Evolutionary conservation across 2,888 invertebrate species (phyloP).

Genomic region (Cryptus armator): DNA sequence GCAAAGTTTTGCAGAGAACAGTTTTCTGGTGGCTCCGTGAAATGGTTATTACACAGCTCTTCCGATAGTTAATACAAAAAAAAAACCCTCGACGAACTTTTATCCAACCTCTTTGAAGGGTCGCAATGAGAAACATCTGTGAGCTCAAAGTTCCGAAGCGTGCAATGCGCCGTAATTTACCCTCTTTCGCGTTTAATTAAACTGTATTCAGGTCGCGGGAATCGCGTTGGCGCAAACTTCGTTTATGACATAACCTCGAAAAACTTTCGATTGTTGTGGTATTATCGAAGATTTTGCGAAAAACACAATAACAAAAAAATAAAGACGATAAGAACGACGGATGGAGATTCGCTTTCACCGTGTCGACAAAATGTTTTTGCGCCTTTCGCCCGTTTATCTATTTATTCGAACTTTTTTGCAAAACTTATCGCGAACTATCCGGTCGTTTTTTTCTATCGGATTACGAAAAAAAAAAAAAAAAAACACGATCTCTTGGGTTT

Average conservation of each 20-base stretch:
- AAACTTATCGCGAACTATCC: too few species aligned
- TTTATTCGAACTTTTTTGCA: neutral
- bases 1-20: neutral
- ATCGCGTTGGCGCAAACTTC: slow-evolving; percentile 4
- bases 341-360: too few species aligned
- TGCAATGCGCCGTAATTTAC: neutral
- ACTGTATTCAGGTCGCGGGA: slow-evolving; percentile 37
- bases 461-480: neutral
- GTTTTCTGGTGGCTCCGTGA: neutral
- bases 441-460: too few species aligned
- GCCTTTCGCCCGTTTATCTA: neutral
- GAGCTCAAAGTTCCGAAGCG: slow-evolving; percentile 18
- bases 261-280: slow-evolving; percentile 14
- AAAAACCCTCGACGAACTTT: slow-evolving; percentile 5
- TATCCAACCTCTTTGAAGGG: slow-evolving; percentile 4
- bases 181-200: slow-evolving; percentile 50
- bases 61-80: slow-evolving; percentile 2
- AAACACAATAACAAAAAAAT: slow-evolving; percentile 7
- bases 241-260: neutral
- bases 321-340: neutral
- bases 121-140: slow-evolving; percentile 44
- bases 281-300: neutral
- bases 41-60: slow-evolving; percentile 14
- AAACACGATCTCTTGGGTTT: neutral
- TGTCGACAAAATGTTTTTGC: neutral